phyloP scores from a whole-genome alignment of 2,888 invertebrate genomes.

The Papilio protenor region DNA sequence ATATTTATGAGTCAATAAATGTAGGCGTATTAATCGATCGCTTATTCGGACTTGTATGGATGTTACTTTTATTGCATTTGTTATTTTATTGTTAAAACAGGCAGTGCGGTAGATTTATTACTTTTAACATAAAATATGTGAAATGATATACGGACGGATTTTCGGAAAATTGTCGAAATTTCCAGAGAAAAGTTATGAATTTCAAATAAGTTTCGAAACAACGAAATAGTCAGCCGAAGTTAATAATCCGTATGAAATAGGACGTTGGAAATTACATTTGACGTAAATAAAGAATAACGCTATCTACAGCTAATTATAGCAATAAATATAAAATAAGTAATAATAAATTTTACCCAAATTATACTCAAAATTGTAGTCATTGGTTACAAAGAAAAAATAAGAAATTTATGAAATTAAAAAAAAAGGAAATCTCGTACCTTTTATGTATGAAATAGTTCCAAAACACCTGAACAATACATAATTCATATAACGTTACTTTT shows the following conservation, averaged over 20 bases:
- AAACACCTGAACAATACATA: not conserved
- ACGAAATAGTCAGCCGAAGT: not conserved
- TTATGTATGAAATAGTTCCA: not conserved
- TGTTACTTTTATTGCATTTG: too few relatives aligned
- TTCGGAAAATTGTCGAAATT: not conserved
- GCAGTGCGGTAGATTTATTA: too few relatives aligned
- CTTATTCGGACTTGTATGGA: too few relatives aligned
- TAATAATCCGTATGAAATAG: not conserved
- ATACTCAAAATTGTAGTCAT: too few relatives aligned
- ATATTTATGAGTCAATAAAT: too few relatives aligned
- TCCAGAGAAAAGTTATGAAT: not conserved
- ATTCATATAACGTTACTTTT: not conserved
- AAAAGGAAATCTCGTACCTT: not conserved
- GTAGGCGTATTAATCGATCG: too few relatives aligned
- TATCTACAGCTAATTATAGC: not conserved
- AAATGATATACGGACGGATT: not conserved
- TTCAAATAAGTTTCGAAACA: not conserved
- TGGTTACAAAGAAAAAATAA: too few relatives aligned
- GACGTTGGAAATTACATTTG: not conserved
- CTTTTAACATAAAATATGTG: not conserved
- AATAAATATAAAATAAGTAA: not conserved
- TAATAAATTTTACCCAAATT: too few relatives aligned
- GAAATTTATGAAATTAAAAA: too few relatives aligned
- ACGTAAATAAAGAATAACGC: not conserved
- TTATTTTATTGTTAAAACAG: too few relatives aligned